These are phyloP conservation scores for Morone chrysops DNA, from an alignment of 2,113 vertebrate genomes.

Conservation along the genomic window DNA sequence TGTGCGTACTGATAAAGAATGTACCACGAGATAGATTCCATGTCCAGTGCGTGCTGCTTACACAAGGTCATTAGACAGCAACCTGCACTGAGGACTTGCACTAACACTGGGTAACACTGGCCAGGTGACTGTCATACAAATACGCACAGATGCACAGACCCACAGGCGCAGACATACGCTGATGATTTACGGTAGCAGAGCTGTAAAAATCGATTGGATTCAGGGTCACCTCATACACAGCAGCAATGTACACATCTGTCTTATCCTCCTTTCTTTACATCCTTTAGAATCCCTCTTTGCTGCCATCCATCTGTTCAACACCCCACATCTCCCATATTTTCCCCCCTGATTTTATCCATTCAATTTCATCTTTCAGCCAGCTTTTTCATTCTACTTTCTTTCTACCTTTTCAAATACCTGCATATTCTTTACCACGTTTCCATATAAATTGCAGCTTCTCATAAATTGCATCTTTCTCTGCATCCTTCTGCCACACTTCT, in stretches of 20 bases:
- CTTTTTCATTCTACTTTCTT: not conserved
- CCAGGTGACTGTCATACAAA: constrained; percentile 22
- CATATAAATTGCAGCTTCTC: constrained; percentile 5
- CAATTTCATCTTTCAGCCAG: not conserved
- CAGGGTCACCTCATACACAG: constrained; percentile 68
- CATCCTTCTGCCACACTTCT: constrained; percentile 19
- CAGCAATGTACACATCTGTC: constrained; percentile 34
- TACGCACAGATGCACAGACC: constrained; percentile 7
- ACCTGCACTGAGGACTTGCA: not conserved
- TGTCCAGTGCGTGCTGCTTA: constrained; percentile 2
- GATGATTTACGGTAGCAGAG: constrained; percentile 70
- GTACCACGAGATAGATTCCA: not conserved
- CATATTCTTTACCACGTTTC: constrained; percentile 15
- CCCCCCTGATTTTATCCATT: not conserved
- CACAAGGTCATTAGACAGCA: constrained; percentile 30
- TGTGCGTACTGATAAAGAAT: not conserved
- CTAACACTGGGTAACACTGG: not conserved
- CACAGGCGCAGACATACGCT: not conserved
- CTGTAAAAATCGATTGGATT: constrained; percentile 69
- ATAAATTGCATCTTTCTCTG: constrained; percentile 35
- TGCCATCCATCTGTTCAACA: constrained; percentile 23
- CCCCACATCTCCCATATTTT: not conserved
- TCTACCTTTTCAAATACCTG: not conserved
- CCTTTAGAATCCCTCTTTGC: constrained; percentile 27
- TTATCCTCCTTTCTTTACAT: constrained; percentile 31